These are phyloP conservation scores for Malachius bipustulatus DNA, from an alignment of 2,888 invertebrate species.

Conservation along the genomic window DNA sequence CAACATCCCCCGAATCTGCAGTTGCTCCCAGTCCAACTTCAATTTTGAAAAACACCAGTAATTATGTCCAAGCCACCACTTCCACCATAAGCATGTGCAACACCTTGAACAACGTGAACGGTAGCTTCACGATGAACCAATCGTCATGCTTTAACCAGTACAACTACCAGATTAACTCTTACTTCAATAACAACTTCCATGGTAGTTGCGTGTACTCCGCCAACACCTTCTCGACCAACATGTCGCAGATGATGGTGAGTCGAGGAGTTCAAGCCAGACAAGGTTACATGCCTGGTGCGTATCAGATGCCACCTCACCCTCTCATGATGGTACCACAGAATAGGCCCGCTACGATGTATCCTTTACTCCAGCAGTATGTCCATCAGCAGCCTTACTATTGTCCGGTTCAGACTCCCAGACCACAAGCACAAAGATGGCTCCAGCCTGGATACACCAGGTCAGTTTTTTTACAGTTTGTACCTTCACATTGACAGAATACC, in stretches of 20 bases:
- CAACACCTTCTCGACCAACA: conserved; percentile 11
- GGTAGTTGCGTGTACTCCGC: conserved; percentile 12
- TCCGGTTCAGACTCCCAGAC: conserved; percentile 11
- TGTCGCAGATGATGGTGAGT: conserved; percentile 12
- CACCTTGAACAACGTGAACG: no score
- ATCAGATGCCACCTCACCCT: conserved; percentile 12
- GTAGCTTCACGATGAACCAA: conserved; percentile 4
- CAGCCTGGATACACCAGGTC: conserved; percentile 11
- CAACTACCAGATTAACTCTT: conserved; percentile 12
- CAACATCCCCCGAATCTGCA: no score
- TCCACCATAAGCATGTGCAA: no score
- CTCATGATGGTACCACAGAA: conserved; percentile 12
- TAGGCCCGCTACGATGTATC: conserved; percentile 11
- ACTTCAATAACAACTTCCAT: conserved; percentile 12
- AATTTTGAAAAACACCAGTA: no score
- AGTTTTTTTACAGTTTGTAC: conserved; percentile 13
- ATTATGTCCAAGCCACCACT: no score
- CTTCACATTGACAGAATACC: no score
- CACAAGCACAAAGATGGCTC: conserved; percentile 15
- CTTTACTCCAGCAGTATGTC: conserved; percentile 7
- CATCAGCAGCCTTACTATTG: conserved; percentile 16
- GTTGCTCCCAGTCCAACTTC: no score
- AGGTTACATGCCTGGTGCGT: conserved; percentile 9
- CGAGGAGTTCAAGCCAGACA: conserved; percentile 11
- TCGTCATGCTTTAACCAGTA: conserved; percentile 12